Conservation (phyloP, 2,113 vertebrate genomes). For the Oncorhynchus keta region DNA sequence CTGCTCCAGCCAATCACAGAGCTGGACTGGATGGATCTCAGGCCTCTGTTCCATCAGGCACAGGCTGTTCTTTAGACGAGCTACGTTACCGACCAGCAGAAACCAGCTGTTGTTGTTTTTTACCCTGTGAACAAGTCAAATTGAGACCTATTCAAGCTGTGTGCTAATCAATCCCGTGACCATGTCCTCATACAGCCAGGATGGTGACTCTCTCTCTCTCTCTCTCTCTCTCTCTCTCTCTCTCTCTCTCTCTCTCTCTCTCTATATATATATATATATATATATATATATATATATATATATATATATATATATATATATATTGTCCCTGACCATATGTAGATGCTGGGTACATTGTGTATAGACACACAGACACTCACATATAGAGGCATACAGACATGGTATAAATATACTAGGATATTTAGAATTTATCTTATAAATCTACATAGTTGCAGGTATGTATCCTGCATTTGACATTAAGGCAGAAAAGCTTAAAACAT, state of each 20-base stretch:
- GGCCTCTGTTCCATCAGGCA: constrained; percentile 52
- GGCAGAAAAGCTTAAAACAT: constrained; percentile 76
- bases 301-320: no score
- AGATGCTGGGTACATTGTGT: constrained; percentile 61
- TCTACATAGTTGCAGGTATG: constrained; percentile 69
- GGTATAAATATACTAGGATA: constrained; percentile 72
- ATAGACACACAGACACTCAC: constrained; percentile 62
- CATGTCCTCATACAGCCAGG: constrained; percentile 31
- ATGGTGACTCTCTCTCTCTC: constrained; percentile 17
- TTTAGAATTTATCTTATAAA: constrained; percentile 67
- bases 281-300: no score
- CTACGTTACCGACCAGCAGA: constrained; percentile 75
- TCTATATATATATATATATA: no score
- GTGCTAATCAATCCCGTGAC: constrained; percentile 14
- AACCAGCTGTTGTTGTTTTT: constrained; percentile 55
- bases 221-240: not conserved
- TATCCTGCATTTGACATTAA: constrained; percentile 75
- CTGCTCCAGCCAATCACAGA: no score
- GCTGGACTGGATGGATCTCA: constrained; percentile 52
- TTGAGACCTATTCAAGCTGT: not conserved
- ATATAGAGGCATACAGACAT: constrained; percentile 64
- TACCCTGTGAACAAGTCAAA: constrained; percentile 67
- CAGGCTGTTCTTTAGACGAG: constrained; percentile 54
- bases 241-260: constrained; percentile 16
- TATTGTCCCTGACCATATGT: constrained; percentile 52